Base-by-base conservation (phyloP, 2,113 vertebrate genomes). In the Pleuronectes platessa region DNA sequence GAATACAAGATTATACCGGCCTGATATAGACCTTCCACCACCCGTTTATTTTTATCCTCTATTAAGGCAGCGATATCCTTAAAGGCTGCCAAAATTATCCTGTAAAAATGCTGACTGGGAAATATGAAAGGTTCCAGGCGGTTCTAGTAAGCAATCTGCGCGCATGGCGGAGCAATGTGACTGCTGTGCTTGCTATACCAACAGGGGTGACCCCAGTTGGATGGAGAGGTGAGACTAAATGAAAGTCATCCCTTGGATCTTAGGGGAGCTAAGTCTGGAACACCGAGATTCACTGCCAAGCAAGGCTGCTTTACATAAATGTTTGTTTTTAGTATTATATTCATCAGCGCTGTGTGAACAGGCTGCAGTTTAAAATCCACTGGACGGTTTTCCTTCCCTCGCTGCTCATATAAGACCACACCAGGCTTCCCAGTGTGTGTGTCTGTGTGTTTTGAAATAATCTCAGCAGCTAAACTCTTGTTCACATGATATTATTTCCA, bases 11-110 rank as follows among this genome's bases (percentile, higher is more conserved):
- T 93, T 92, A 94, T 86, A 89, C 58, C 71, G 26, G 88, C 92
- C 93, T 85, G 86, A 94, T 93, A 92, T 92, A 90, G 90, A 87
- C 84, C 85, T 86, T 86, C 90, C 86, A 82, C 82, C 90, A 81
- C 86, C 86, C 78, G 91, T 90, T 93, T 93, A 92, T 94, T 93
- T 93, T 90, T 93, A 92, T 93, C 90, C 92, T 88, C 88, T 92
- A 89, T 93, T 90, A 92, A 90, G 92, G 88, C 91, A 92, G 91
- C 85, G 89, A 93, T 92, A 92, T 94, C 90, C 91, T 94, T 90
- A 93, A 92, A 91, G 89, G 91, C 91, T 94, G 93, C 92, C 92
- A 91, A 92, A 92, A 93, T 91, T 89, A 93, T 90, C 90, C 92
- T 60, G 90, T 83, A 92, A 92, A 93, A 91, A 90, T 85, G 93